These are phyloP conservation scores for Triplophysa yarkandensis DNA, from an alignment of 2,797 vertebrate genomes.

Conservation along the genomic window DNA sequence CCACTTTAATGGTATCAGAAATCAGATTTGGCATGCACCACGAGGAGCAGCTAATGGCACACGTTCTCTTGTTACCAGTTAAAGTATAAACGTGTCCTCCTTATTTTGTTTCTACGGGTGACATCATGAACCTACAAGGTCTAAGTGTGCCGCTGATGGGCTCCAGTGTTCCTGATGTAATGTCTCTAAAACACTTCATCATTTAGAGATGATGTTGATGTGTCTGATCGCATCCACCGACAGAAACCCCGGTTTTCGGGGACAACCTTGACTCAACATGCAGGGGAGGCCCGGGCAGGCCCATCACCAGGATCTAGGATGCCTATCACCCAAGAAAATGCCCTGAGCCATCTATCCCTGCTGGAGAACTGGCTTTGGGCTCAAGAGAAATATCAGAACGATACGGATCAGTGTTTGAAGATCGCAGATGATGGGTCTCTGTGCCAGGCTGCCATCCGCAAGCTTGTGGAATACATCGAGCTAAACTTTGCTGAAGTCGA, in stretches of 20 bases:
- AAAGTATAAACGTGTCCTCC: constrained; percentile 36
- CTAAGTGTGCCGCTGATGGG: constrained; percentile 31
- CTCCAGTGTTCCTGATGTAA: constrained; percentile 35
- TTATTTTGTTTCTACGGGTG: constrained; percentile 50
- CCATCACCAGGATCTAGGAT: constrained; percentile 72
- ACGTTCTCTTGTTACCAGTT: constrained; percentile 52
- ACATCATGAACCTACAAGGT: constrained; percentile 58
- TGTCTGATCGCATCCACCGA: constrained; percentile 20
- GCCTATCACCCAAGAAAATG: constrained; percentile 97
- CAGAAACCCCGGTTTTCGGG: constrained; percentile 19
- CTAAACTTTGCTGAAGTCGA: constrained; percentile 85
- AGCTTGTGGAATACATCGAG: constrained; percentile 92
- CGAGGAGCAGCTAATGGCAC: constrained; percentile 52
- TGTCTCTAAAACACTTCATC: constrained; percentile 9
- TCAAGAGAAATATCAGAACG: constrained; percentile 64
- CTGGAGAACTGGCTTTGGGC: constrained; percentile 86
- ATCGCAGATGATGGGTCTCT: constrained; percentile 66
- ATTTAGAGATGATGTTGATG: constrained; percentile 52
- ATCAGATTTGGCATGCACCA: constrained; percentile 53
- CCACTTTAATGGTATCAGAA: constrained; percentile 54
- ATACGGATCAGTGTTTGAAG: constrained; percentile 64
- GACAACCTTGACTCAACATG: constrained; percentile 72
- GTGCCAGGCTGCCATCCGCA: constrained; percentile 87
- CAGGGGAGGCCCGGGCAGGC: constrained; percentile 54
- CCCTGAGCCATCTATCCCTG: constrained; percentile 83